These are phyloP conservation scores for Pitangus sulphuratus DNA, from an alignment of 2,797 vertebrate species.

Conservation along the genomic window DNA sequence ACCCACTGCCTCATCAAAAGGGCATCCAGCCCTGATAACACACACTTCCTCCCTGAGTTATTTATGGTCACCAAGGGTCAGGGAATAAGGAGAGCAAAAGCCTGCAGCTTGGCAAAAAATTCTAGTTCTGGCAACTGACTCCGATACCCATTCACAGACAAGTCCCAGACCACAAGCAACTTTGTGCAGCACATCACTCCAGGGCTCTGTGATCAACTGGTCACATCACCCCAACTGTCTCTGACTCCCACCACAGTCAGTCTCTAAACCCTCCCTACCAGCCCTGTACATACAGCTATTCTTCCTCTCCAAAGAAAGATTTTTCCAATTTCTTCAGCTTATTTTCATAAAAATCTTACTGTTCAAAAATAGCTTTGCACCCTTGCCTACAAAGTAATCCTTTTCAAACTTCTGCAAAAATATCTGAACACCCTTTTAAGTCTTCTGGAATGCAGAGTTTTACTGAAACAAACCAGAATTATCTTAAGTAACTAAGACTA, in stretches of 20 bases:
- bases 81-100: background rate
- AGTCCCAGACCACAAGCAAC: background rate
- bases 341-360: background rate
- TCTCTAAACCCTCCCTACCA: background rate
- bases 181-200: background rate
- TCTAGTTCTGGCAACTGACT: background rate
- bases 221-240: background rate
- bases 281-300: background rate
- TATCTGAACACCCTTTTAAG: background rate
- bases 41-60: background rate
- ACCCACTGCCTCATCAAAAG: background rate
- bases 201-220: fast-evolving
- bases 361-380: background rate
- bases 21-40: background rate
- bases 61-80: background rate
- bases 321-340: background rate
- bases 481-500: background rate
- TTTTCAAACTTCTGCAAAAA: background rate
- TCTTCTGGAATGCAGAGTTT: background rate
- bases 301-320: background rate
- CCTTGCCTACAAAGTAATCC: background rate
- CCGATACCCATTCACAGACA: background rate
- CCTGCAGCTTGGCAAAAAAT: background rate
- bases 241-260: background rate
- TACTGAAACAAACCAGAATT: background rate